Base-by-base conservation (phyloP, 2,113 vertebrate species). In the Genyomyrus donnyi region DNA sequence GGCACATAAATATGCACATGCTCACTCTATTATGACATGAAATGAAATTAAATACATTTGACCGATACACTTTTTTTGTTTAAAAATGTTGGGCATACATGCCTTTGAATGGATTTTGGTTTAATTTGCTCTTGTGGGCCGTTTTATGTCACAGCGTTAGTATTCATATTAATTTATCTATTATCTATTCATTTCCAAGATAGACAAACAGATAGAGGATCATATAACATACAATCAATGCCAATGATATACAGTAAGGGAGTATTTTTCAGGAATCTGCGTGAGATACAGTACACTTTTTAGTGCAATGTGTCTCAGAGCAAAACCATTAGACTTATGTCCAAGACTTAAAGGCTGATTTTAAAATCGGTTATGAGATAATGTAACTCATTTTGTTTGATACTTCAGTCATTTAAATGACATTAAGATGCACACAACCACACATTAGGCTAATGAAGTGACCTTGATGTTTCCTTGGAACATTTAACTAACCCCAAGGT, bases 401-500 rank as follows among this genome's bases (percentile, higher is more conserved):
- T 87, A 88, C 91, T 58, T 90, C 58, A 91, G 90, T 92, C 91
- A 94, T 94, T 93, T 90, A 91, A 91, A 93, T 89, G 89, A 91
- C 91, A 93, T 89, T 83, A 93, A 89, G 90, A 74, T 90, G 89
- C 88, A 94, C 85, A 86, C 92, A 94, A 95, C 94, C 93, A 94
- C 91, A 91, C 91, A 88, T 94, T 94, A 88, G 39, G 92, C 93
- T 92, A 91, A 92, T 85, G 74, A 92, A 92, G 93, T 96, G 95
- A 96, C 96, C 95, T 96, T 96, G 95, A 94, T 94, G 93, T 95
- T 95, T 95, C 95, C 94, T 95, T 95, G 95, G 94, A 96, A 96
- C 95, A 95, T 95, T 96, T 96, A 95, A 95, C 94, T 93, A 95
- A 96, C 94, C 95, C 95, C 95, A 95, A 95, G 95, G 95, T 96